Evolutionary conservation across 1,140 invertebrate genomes (phyloP), one percentile per base, ranked within the genome.

Genomic region (Halictus rubicundus): DNA sequence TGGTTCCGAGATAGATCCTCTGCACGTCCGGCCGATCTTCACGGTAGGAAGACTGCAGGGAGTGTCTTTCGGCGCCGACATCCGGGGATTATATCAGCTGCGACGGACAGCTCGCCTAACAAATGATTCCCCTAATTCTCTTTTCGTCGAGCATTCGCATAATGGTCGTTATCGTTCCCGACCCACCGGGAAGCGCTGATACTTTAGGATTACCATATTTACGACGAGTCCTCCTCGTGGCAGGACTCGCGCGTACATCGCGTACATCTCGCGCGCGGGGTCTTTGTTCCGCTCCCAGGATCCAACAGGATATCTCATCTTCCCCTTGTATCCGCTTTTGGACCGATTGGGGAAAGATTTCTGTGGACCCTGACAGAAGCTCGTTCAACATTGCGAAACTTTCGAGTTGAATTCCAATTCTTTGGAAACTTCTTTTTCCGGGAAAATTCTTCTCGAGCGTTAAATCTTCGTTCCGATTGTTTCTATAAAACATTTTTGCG

Each of bases 111-210:
- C 85, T 89, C 86, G 89, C 81, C 89, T 91, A 90, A 91, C 89
- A 91, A 91, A 91, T 90, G 90, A 91, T 91, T 91, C 88, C 86
- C 87, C 89, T 91, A 90, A 91, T 91, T 91, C 89, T 86, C 88
- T 89, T 89, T 88, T 89, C 89, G 84, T 90, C 86, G 78, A 78
- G 71, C 73, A 84, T 90, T 92, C 87, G 88, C 83, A 91, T 92
- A 92, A 92, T 92, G 88, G 90, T 90, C 89, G 86, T 90, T 91
- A 92, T 90, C 88, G 85, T 89, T 70, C 59, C 85, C 87, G 85
- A 88, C 86, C 87, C 89, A 89, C 86, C 85, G 83, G 87, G 89
- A 88, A 87, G 87, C 82, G 70, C 88, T 89, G 88, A 91, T 90
- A 90, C 88, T 89, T 87, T 74, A 80, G 85, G 87, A 93, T 93